Conservation (phyloP, 2,113 vertebrate species). For the Hiodon alosoides region DNA sequence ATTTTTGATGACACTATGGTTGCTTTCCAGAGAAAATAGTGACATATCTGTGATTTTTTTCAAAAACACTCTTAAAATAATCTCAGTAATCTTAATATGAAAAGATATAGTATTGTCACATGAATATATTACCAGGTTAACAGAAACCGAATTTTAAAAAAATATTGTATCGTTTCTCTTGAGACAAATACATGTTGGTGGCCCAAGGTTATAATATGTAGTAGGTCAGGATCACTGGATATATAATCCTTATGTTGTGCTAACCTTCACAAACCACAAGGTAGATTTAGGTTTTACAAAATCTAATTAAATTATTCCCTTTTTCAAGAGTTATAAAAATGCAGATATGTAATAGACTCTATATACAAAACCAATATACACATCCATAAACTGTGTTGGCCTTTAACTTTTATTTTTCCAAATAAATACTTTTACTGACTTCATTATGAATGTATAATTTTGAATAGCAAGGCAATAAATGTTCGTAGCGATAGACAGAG, state of each 20-base stretch:
- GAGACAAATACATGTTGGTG: no score
- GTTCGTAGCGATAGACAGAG: background rate
- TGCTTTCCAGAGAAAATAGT: constrained; percentile 41
- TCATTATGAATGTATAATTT: constrained; percentile 2
- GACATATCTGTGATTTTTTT: constrained; percentile 29
- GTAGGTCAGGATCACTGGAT: background rate
- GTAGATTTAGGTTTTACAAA: constrained; percentile 6
- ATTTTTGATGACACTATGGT: constrained; percentile 38
- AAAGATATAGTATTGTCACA: background rate
- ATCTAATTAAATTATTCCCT: constrained; percentile 33
- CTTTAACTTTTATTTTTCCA: constrained; percentile 34
- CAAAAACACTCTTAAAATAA: background rate
- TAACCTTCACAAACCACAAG: constrained; percentile 19
- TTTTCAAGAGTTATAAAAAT: constrained; percentile 22
- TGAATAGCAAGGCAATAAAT: constrained; percentile 3
- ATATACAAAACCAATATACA: constrained; percentile 55
- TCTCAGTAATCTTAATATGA: background rate
- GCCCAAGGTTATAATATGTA: no score
- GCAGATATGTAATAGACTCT: constrained; percentile 30
- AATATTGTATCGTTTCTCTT: background rate
- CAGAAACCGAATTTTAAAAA: background rate
- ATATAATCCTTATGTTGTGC: background rate
- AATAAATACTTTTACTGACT: constrained; percentile 49
- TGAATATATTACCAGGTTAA: background rate
- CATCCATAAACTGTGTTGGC: constrained; percentile 23